phyloP scores from a whole-genome alignment of 2,797 vertebrate genomes.

The Acanthopagrus latus region DNA sequence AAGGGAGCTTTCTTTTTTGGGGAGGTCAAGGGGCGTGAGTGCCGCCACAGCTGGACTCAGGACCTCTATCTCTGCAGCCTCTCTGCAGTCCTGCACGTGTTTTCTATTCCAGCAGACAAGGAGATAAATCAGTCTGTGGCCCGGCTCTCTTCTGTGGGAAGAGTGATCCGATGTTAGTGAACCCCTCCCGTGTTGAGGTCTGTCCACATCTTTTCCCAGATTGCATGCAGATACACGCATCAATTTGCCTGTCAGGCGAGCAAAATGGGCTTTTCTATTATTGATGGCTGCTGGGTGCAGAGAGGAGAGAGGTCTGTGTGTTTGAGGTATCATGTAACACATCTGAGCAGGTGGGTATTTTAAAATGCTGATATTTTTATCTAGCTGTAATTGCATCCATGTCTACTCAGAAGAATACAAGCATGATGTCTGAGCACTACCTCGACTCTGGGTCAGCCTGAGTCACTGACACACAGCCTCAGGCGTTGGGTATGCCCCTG shows the following conservation, averaged over 20 bases:
- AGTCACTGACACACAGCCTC: constrained; percentile 72
- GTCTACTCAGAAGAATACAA: not conserved
- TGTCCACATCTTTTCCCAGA: constrained; percentile 41
- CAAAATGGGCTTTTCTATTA: constrained; percentile 51
- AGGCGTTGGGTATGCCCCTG: constrained; percentile 24
- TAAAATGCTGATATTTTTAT: not conserved
- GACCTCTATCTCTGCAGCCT: constrained; percentile 1
- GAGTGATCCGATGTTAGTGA: constrained; percentile 25
- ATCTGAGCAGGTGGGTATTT: constrained; percentile 30
- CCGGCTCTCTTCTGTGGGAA: constrained; percentile 37
- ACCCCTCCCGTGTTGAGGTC: constrained; percentile 48
- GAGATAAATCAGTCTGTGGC: constrained; percentile 58
- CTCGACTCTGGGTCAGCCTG: constrained; percentile 55
- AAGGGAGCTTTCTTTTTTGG: constrained; percentile 12
- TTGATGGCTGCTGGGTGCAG: constrained; percentile 39
- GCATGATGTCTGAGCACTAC: constrained; percentile 6
- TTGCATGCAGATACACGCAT: constrained; percentile 48
- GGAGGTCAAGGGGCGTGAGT: constrained; percentile 36
- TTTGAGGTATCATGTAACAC: constrained; percentile 11
- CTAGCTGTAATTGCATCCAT: constrained; percentile 18
- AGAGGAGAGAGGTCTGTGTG: constrained; percentile 14
- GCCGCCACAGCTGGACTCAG: constrained; percentile 55
- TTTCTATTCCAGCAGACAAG: constrained; percentile 47
- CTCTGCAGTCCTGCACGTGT: constrained; percentile 40
- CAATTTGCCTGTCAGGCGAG: constrained; percentile 53